These are phyloP conservation scores for Sphaerophoria taeniata DNA, from an alignment of 2,888 invertebrate genomes.

Conservation along the genomic window DNA sequence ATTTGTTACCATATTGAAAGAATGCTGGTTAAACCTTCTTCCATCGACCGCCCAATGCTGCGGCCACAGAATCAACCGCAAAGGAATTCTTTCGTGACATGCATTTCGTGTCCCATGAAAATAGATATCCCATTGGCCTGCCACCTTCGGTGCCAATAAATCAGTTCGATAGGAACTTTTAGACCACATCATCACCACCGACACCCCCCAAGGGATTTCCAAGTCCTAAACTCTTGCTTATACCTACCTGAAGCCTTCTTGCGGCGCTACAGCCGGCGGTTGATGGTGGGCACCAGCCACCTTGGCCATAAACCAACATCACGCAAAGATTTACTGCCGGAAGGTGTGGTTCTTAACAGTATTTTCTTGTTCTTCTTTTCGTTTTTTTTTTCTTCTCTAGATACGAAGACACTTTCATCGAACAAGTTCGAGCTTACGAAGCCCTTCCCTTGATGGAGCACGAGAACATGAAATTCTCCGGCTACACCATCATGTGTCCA, in stretches of 20 bases:
- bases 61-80: conserved; percentile 15
- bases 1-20: conserved; percentile 57
- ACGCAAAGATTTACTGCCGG: conserved; percentile 61
- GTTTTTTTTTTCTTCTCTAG: conserved; percentile 58
- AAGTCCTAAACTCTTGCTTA: no score
- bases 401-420: conserved; percentile 78
- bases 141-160: conserved; percentile 71
- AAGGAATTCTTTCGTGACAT: conserved; percentile 67
- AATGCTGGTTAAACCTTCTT: neutral
- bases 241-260: neutral
- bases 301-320: conserved; percentile 43
- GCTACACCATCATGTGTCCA: conserved; percentile 82
- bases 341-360: conserved; percentile 59
- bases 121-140: conserved; percentile 70
- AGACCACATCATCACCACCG: conserved; percentile 24
- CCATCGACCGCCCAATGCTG: neutral
- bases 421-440: conserved; percentile 78
- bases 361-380: conserved; percentile 29
- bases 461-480: conserved; percentile 83
- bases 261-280: neutral
- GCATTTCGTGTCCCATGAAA: conserved; percentile 69
- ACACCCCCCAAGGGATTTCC: no score
- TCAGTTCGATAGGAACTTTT: conserved; percentile 70
- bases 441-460: conserved; percentile 83
- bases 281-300: no score